A percentile compares a stretch with the other conserved stretches of the same genome.
Evolutionary conservation across 2,113 vertebrate species (phyloP).

Genomic region (Ictidomys tridecemlineatus): DNA sequence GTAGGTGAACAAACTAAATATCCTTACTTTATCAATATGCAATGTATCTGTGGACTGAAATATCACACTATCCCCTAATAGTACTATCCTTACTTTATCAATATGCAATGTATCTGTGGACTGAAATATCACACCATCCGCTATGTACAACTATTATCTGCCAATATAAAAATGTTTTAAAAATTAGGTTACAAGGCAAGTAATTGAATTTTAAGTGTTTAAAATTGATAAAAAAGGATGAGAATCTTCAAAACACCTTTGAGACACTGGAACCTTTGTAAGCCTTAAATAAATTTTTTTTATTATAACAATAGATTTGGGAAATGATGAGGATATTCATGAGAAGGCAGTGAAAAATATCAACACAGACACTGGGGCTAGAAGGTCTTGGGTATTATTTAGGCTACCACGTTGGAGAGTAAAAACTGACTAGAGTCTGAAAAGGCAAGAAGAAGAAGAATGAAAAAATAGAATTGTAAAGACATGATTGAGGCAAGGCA

Average conservation of each 20-base stretch:
- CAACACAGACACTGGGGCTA: not conserved
- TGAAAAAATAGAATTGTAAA: not conserved
- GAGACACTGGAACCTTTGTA: not conserved
- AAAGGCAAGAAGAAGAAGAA: not conserved
- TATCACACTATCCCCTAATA: not conserved
- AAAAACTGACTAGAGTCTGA: not conserved
- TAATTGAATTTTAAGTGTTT: not conserved
- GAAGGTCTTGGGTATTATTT: not conserved
- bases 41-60: not conserved
- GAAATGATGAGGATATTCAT: not conserved
- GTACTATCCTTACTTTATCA: not conserved
- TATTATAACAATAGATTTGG: not conserved
- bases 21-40: not conserved
- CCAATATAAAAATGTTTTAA: not conserved
- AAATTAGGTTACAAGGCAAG: conserved; percentile 2
- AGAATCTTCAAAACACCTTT: not conserved
- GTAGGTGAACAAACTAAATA: not conserved
- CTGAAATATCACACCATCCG: not conserved
- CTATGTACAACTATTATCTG: not conserved
- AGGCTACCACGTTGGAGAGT: not conserved
- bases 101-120: not conserved
- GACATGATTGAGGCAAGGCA: not conserved
- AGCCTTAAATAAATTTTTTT: not conserved
- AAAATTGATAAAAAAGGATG: not conserved
- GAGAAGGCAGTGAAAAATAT: not conserved